Conservation (phyloP, 2,113 vertebrate species). For the Triplophysa dalaica region DNA sequence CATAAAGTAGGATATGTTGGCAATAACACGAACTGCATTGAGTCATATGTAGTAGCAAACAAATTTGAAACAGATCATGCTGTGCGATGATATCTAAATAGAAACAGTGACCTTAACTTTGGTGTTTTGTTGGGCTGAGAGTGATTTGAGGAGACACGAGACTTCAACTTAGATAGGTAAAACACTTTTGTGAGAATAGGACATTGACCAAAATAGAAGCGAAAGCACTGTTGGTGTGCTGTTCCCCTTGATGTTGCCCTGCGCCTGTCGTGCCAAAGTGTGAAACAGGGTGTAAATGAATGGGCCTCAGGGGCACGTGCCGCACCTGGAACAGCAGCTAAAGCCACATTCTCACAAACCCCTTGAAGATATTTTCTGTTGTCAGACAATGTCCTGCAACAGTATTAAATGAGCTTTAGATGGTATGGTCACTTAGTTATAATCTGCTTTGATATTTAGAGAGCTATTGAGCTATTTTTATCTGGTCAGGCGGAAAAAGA, state of each 20-base stretch:
- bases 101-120: constrained; percentile 28
- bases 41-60: too few relatives aligned
- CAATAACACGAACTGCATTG: too few relatives aligned
- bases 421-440: too few relatives aligned
- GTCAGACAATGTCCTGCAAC: neutral
- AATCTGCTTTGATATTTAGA: too few relatives aligned
- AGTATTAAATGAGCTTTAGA: too few relatives aligned
- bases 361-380: neutral
- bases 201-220: constrained; percentile 45
- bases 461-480: too few relatives aligned
- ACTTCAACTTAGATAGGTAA: constrained; percentile 19
- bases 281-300: constrained; percentile 34
- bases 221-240: constrained; percentile 18
- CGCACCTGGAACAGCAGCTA: constrained; percentile 10
- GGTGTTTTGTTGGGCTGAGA: constrained; percentile 9
- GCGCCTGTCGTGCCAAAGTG: constrained; percentile 31
- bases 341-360: neutral
- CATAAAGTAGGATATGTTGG: too few relatives aligned
- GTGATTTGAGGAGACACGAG: constrained; percentile 38
- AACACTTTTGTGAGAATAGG: constrained; percentile 36
- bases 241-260: constrained; percentile 8
- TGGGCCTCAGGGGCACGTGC: constrained; percentile 19
- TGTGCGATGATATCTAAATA: constrained; percentile 29
- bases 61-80: neutral
- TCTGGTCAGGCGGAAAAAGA: too few relatives aligned